A percentile compares a stretch with the other conserved stretches of the same genome.
phyloP scores from a whole-genome alignment of 2,113 vertebrate genomes.

The Gambusia holbrooki region DNA sequence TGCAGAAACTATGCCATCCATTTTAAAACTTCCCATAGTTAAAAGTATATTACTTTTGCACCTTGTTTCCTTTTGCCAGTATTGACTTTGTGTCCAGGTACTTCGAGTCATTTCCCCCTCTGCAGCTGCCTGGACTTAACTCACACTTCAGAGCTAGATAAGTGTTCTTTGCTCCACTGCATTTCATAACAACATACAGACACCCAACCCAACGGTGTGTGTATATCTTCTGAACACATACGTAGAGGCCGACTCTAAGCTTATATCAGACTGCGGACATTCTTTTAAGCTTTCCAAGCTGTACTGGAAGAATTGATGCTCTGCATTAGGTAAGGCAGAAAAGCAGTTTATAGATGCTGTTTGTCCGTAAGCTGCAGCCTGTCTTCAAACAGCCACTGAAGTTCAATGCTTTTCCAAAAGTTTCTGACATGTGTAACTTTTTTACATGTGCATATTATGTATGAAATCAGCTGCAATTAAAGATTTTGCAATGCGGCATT shows the following conservation, averaged over 20 bases:
- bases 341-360: slow-evolving; percentile 42
- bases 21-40: slow-evolving; percentile 34
- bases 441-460: background rate
- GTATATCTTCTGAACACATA: slow-evolving; percentile 47
- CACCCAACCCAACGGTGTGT: slow-evolving; percentile 29
- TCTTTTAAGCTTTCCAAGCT: slow-evolving; percentile 54
- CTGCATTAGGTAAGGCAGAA: slow-evolving; percentile 40
- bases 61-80: slow-evolving; percentile 48
- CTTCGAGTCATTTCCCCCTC: slow-evolving; percentile 62
- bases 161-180: slow-evolving; percentile 66
- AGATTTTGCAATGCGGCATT: too few species aligned
- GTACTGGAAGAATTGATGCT: slow-evolving; percentile 36
- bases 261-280: slow-evolving; percentile 52
- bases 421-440: slow-evolving; percentile 17
- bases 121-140: slow-evolving; percentile 51
- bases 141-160: slow-evolving; percentile 60
- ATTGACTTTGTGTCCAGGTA: slow-evolving; percentile 65
- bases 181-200: slow-evolving; percentile 64
- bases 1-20: background rate
- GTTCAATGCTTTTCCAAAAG: background rate
- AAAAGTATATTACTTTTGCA: slow-evolving; percentile 30
- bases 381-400: slow-evolving; percentile 18
- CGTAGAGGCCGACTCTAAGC: slow-evolving; percentile 39
- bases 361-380: slow-evolving; percentile 33
- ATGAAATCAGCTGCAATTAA: too few species aligned